Evolutionary conservation across 2,888 invertebrate genomes (phyloP), one percentile per base, ranked within the genome.

Genomic region (Osmoderma eremita): DNA sequence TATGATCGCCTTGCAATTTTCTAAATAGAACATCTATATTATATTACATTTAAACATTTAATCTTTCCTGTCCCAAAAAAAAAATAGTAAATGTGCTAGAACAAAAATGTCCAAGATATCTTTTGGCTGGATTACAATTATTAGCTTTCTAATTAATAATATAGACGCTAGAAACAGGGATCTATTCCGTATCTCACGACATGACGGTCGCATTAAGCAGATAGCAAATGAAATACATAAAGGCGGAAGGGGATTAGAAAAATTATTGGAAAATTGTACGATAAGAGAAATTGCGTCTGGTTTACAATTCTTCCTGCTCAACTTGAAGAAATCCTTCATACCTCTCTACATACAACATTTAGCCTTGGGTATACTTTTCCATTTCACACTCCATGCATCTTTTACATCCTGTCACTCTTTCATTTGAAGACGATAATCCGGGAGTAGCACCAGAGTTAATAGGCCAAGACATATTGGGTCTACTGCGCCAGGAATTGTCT

Each of bases 381-480:
- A 36, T 18, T 30, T 36, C 30, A n/a, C 13, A 3, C 12, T 4
- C 17, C 22, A 30, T 51, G 6, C 22, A 10, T 0, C 12, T 51
- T 38, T 17, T 54, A 15, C 10, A 38, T 24, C n/a, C n/a, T n/a
- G n/a, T n/a, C 5, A 18, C 48, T 8, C 20, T 13, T 54, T 42
- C 54, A 3, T 18, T 4, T 75, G 38, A 66, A 82, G 83, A 81
- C 67, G 81, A 83, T 45, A 83, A 81, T 74, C 79, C 79, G 24
- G 83, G 82, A 24, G 78, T 84, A 62, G 76, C 78, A 2, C 80
- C 83, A 1, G 82, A 82, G 73, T 72, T 81, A 17, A 81, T 85
- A 3, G 85, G 84, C 1, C 78, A 79, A n/a, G 85, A 85, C 71
- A 82, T 84, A 13, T 69, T 85, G 20, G 85, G 84, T 24, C 71